Base-by-base conservation (phyloP, 2,113 vertebrate species). In the Willisornis vidua region DNA sequence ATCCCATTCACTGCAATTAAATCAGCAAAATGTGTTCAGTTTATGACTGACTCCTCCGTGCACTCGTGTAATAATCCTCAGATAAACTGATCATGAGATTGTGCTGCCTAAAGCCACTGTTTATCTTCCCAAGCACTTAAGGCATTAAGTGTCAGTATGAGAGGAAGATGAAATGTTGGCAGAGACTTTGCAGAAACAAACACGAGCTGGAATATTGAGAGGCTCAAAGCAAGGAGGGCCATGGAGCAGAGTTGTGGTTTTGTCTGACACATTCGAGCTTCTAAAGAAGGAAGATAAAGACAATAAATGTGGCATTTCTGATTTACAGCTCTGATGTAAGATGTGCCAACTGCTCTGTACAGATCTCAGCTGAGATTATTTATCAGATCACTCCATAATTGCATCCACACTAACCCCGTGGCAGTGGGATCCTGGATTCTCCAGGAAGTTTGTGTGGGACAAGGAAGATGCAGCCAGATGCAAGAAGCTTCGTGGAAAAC, bases 51-150 rank as follows among this genome's bases (percentile, higher is more conserved):
- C 88, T 96, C 80, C 76, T 89, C 54, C 0, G 0, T 84, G 85
- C 88, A 31, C 72, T 59, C 33, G 14, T 92, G 94, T 78, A 92
- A 96, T 95, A 96, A 96, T 95, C 96, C 94, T 62, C 70, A 72
- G 90, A 72, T 96, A 96, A 96, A 96, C 87, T 95, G 88, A 90
- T 96, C 82, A 96, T 48, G 94, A 89, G 96, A 86, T 93, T 88
- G 93, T 6, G 1, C 80, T 92, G 77, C 90, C 81, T 90, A 96
- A 95, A 90, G 93, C 92, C 95, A 59, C 37, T 96, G 95, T 96
- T 97, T 96, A 90, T 96, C 94, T 96, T 96, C 87, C 61, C 88
- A 89, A 70, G 92, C 94, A 94, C 94, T 96, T 95, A 89, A 94
- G 83, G 96, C 85, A 90, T 92, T 97, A 96, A 96, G 86, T 95